These are phyloP conservation scores for Psilanteris sp. DNA, from an alignment of 1,140 invertebrate genomes.

Conservation along the genomic window DNA sequence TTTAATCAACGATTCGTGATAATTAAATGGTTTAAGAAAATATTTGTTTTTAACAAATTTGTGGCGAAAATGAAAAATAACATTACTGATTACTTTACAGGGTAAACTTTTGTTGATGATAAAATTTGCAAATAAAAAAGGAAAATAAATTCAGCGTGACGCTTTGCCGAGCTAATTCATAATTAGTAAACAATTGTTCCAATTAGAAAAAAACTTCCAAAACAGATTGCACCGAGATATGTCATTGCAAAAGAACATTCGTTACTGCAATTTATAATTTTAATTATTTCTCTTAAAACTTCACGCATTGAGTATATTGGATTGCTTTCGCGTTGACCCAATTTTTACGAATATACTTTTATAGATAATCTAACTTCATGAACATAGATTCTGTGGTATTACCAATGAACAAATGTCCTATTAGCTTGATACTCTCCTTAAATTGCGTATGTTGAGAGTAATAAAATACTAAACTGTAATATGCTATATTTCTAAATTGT, in stretches of 20 bases:
- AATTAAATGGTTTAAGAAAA: constrained; percentile 38
- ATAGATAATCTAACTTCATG: constrained; percentile 7
- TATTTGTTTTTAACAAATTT: constrained; percentile 8
- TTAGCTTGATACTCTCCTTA: background rate
- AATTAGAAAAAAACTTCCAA: background rate
- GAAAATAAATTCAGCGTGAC: constrained; percentile 17
- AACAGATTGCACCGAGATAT: too few relatives aligned
- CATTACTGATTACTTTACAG: constrained; percentile 12
- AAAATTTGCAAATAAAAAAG: constrained; percentile 25
- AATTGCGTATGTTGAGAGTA: too few relatives aligned
- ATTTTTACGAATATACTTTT: constrained; percentile 8
- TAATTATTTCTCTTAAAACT: constrained; percentile 1
- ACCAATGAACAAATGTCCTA: background rate
- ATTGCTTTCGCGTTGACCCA: constrained; percentile 9
- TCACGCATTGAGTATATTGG: background rate
- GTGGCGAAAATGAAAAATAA: constrained; percentile 4
- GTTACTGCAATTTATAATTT: constrained; percentile 15
- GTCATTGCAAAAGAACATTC: too few relatives aligned
- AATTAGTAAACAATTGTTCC: constrained; percentile 35
- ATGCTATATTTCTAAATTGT: too few relatives aligned
- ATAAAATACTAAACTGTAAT: too few relatives aligned
- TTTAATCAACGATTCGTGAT: constrained; percentile 32
- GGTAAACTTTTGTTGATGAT: constrained; percentile 13
- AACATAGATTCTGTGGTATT: constrained; percentile 12
- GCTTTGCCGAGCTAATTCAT: background rate